Conservation (phyloP, 2,797 vertebrate genomes). For the Coregonus sp. region DNA sequence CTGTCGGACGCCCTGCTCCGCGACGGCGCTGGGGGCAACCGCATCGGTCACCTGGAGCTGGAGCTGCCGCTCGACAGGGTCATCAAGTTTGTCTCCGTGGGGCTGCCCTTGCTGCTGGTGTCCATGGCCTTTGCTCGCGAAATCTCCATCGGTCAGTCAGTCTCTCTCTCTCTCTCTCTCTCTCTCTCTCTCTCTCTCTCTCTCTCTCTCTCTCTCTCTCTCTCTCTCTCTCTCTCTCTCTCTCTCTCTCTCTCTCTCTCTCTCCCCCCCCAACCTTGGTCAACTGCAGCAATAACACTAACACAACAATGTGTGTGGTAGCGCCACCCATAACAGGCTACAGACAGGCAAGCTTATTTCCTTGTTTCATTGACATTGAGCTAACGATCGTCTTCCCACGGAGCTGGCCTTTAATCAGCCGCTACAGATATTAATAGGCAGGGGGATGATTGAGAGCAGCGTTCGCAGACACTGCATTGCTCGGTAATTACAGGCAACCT, state of each 20-base stretch:
- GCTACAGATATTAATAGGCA: conserved; percentile 75
- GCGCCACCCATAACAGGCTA: neutral
- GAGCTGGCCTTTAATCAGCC: conserved; percentile 74
- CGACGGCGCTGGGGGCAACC: conserved; percentile 64
- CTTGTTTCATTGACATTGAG: conserved; percentile 55
- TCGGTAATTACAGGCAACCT: conserved; percentile 73
- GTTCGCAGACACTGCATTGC: conserved; percentile 59
- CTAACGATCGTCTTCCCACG: conserved; percentile 48
- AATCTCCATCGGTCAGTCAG: conserved; percentile 82
- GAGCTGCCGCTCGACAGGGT: conserved; percentile 92
- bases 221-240: too few relatives aligned
- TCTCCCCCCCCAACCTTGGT: neutral
- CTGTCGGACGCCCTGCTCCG: conserved; percentile 91
- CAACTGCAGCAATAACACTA: neutral
- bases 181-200: neutral
- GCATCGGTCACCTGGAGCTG: conserved; percentile 80
- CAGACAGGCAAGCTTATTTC: neutral
- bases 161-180: conserved; percentile 6
- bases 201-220: neutral
- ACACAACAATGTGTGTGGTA: neutral
- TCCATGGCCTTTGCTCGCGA: conserved; percentile 91
- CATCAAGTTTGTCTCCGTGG: conserved; percentile 89
- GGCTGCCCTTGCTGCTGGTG: conserved; percentile 89
- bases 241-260: neutral
- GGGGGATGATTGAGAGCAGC: conserved; percentile 70